phyloP scores from a whole-genome alignment of 1,140 invertebrate genomes.

The Monochamus saltuarius region DNA sequence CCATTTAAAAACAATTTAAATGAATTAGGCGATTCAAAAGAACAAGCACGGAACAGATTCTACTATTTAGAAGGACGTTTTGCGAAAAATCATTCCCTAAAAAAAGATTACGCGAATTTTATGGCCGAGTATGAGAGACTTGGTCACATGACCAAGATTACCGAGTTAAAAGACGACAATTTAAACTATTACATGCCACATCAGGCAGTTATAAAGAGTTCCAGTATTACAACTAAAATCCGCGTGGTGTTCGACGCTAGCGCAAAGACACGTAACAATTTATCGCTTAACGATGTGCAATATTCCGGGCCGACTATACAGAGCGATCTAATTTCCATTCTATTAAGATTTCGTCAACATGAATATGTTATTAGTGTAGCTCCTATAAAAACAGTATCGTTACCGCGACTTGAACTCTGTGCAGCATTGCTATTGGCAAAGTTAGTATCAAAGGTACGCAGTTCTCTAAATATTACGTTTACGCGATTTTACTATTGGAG shows the following conservation, averaged over 20 bases:
- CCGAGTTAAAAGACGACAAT: not conserved
- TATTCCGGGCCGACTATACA: constrained; percentile 37
- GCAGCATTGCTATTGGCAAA: constrained; percentile 38
- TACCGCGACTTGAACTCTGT: constrained; percentile 44
- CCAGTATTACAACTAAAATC: constrained; percentile 42
- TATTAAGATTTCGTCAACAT: constrained; percentile 50
- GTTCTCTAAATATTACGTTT: too few species aligned
- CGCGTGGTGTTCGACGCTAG: constrained; percentile 50
- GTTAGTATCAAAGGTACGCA: constrained; percentile 13
- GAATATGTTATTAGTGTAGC: constrained; percentile 46
- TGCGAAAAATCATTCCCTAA: constrained; percentile 17
- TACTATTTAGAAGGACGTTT: constrained; percentile 10
- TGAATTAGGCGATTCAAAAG: not conserved
- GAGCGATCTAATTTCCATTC: constrained; percentile 37
- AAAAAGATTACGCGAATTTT: constrained; percentile 17
- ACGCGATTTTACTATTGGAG: constrained; percentile 30
- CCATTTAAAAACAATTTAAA: constrained; percentile 12
- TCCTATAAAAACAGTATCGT: constrained; percentile 37
- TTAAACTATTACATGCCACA: constrained; percentile 46
- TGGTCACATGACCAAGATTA: constrained; percentile 18
- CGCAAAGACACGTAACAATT: constrained; percentile 32
- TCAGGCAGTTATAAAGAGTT: constrained; percentile 48
- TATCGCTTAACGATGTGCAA: constrained; percentile 37
- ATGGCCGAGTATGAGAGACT: constrained; percentile 20
- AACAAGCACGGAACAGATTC: constrained; percentile 11